Evolutionary conservation across 2,797 vertebrate genomes (phyloP), one percentile per base, ranked within the genome.

Genomic region (Poeciliopsis turneri): DNA sequence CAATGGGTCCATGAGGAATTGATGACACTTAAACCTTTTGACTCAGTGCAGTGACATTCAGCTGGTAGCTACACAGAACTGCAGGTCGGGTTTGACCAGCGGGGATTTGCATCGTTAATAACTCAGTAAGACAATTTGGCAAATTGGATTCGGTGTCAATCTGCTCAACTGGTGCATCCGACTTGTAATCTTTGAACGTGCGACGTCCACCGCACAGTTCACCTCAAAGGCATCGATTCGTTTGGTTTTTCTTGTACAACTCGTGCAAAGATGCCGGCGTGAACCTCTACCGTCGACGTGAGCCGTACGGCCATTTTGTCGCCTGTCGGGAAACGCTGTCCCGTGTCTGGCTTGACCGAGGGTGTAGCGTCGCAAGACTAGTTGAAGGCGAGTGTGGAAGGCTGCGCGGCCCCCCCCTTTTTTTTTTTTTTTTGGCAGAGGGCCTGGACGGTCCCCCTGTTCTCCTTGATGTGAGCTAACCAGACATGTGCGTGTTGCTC

Each of bases 401-500:
- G 45, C 25, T 33, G 25, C 10, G 64, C 49, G 53, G 78, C 55
- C 12, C 68, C 68, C 11, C 2, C 1, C 2, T 16, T 47, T 46
- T 15, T 46, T 47, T 23, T 25, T 8, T 55, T 73, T 68, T 69
- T 75, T 71, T 82, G 77, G 81, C 81, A 73, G 68, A 73, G 76
- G 78, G 82, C 69, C 75, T 2, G 11, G 36, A 68, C 43, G 76
- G 70, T 78, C 70, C 75, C 23, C 13, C 74, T 28, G 43, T 41
- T 82, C 51, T 23, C 68, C 77, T 57, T 36, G 87, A 81, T 83
- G 82, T 79, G 82, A 88, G 84, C 80, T 78, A 78, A 82, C 68
- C 74, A 84, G 89, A 92, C 82, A 85, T 87, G 79, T 91, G 88
- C 69, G 13, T 88, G 88, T 80, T 86, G 77, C 82, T 84, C 77